Evolutionary conservation across 2,888 invertebrate species (phyloP).

Genomic region (Thera obeliscata): DNA sequence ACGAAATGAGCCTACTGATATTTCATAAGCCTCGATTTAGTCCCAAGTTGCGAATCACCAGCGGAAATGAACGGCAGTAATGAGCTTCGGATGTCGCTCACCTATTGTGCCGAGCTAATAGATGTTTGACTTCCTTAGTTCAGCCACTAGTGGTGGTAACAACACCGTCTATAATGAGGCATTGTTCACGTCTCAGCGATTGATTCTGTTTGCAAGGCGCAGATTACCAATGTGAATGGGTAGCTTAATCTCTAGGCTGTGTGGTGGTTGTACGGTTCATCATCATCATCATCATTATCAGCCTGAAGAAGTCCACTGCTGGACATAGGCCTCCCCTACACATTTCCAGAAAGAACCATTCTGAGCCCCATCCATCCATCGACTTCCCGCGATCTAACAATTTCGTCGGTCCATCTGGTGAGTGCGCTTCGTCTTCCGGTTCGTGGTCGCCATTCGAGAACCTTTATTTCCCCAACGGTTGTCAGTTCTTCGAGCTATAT

Average conservation of each 20-base stretch:
- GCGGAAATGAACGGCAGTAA: conserved; percentile 81
- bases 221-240: conserved; percentile 60
- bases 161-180: conserved; percentile 73
- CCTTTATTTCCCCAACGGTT: too few species aligned
- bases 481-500: too few species aligned
- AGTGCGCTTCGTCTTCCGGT: too few species aligned
- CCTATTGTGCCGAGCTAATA: conserved; percentile 83
- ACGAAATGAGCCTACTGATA: conserved; percentile 54
- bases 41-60: conserved; percentile 76
- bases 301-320: too few species aligned
- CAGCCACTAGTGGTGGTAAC: conserved; percentile 65
- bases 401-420: too few species aligned
- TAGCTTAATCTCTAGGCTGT: conserved; percentile 54
- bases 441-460: too few species aligned
- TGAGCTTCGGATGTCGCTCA: conserved; percentile 84
- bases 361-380: too few species aligned
- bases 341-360: too few species aligned
- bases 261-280: conserved; percentile 31
- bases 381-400: too few species aligned
- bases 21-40: conserved; percentile 65
- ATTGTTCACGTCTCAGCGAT: conserved; percentile 76
- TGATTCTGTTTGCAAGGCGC: conserved; percentile 68
- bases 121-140: conserved; percentile 82
- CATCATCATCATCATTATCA: too few species aligned
- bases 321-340: too few species aligned